Base-by-base conservation (phyloP, 64 coral and sea anemone species). In the Porites australiensis region DNA sequence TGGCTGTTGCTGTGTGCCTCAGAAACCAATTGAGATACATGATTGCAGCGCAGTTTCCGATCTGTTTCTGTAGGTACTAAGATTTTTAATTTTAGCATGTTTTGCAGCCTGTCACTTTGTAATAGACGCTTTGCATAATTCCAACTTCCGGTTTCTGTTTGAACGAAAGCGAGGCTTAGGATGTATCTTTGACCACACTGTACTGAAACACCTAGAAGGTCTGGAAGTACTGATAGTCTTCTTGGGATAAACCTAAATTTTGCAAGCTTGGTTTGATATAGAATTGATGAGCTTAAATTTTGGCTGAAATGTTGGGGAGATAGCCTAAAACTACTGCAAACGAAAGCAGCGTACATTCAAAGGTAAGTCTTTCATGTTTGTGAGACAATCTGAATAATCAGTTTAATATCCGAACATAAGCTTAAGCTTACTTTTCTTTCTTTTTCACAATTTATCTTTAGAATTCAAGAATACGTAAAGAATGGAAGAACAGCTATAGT, bases 21-120 rank as follows among this genome's bases (percentile, higher is more conserved):
- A 53, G 64, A 8, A 91, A 83, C 44, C 13, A 69, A 74, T 83
- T 66, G 5, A 55, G 63, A 55, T 83, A 15, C 37, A 91, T 91
- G 89, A 91, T 16, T 63, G 89, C 78, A 49, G 89, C 58, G 16
- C 89, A 91, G 54, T 58, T 83, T 15, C 64, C 83, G 67, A 52
- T 73, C n/a, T n/a, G n/a, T n/a, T n/a, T n/a, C n/a, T n/a, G 89
- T 91, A 74, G 64, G 79, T 37, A 37, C 27, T 37, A 37, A 37
- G 27, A 37, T 37, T 37, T 37, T 37, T 37, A 37, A 37, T 37
- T 37, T 1, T 37, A 37, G 27, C 27, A 37, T 37, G 27, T 37
- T 37, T 37, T 37, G 27, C 27, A 37, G 27, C 27, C 27, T 37
- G 27, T 37, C 27, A 37, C 27, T 0, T 37, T 37, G 27, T 37